Evolutionary conservation across 2,113 vertebrate genomes (phyloP).

Genomic region (Pavo muticus): DNA sequence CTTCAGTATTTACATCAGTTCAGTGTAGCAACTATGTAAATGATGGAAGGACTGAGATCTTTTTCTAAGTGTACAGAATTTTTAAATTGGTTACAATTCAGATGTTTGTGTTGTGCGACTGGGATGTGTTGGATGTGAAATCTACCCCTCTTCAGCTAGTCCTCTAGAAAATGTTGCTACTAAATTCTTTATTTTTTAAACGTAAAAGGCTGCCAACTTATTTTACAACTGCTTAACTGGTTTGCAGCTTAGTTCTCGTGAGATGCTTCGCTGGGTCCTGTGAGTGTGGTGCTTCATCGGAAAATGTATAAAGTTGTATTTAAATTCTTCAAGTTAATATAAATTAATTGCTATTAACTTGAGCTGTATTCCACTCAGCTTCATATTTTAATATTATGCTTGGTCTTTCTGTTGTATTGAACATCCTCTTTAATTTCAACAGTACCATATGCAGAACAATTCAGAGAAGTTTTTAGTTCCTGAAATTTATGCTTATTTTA

Average conservation of each 20-base stretch:
- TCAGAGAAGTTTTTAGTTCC: conserved; percentile 29
- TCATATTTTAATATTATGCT: conserved; percentile 5
- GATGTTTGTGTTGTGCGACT: conserved; percentile 20
- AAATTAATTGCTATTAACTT: conserved; percentile 52
- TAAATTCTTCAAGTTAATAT: conserved; percentile 60
- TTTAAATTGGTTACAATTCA: conserved; percentile 21
- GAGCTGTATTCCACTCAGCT: conserved; percentile 36
- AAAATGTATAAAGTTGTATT: conserved; percentile 26
- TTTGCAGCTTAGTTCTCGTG: conserved; percentile 40
- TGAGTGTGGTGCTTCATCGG: conserved; percentile 50
- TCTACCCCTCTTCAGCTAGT: background rate
- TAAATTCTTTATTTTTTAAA: background rate
- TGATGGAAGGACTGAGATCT: background rate
- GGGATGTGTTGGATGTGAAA: background rate
- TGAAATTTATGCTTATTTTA: conserved; percentile 46
- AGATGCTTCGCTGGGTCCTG: conserved; percentile 46
- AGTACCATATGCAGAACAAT: background rate
- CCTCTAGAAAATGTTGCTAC: background rate
- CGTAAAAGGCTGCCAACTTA: background rate
- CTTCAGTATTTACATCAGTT: background rate
- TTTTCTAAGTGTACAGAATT: background rate
- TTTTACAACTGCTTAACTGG: background rate
- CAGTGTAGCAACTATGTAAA: background rate
- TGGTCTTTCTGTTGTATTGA: conserved; percentile 28
- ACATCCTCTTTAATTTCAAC: background rate